Evolutionary conservation across 2,797 vertebrate species (phyloP).

Genomic region (Aldrovandia affinis): DNA sequence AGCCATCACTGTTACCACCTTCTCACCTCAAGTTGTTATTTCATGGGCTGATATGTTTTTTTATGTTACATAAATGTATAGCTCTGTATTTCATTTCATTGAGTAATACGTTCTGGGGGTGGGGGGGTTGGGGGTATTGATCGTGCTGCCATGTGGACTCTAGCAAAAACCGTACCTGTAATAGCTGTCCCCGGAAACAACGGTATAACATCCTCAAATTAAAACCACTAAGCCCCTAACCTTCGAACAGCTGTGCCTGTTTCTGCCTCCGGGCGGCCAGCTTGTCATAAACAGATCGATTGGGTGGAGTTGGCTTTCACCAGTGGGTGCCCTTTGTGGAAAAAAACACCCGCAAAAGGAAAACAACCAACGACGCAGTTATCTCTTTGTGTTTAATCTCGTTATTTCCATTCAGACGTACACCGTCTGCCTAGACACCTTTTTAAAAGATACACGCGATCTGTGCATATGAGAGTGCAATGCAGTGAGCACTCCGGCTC

Average conservation of each 20-base stretch:
- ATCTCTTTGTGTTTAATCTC: not conserved
- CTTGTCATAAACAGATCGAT: not conserved
- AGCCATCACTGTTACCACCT: not conserved
- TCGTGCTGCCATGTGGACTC: slow-evolving; percentile 43
- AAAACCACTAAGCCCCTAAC: slow-evolving; percentile 47
- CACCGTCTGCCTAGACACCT: not conserved
- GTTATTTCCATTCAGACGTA: not conserved
- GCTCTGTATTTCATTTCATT: not conserved
- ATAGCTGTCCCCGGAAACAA: slow-evolving; percentile 53
- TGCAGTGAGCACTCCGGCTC: not conserved
- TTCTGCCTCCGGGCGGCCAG: slow-evolving; percentile 37
- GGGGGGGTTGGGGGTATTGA: not conserved
- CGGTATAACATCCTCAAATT: slow-evolving; percentile 58
- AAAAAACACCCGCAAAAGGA: not conserved
- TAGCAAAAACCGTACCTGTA: slow-evolving; percentile 66
- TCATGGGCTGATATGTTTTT: not conserved
- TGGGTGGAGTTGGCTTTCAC: not conserved
- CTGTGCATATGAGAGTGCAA: not conserved
- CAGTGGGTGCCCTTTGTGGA: not conserved
- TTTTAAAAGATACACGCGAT: not conserved
- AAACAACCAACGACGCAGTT: not conserved
- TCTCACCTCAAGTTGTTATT: slow-evolving; percentile 10
- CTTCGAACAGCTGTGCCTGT: slow-evolving; percentile 45
- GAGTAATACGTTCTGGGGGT: not conserved
- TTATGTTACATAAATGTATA: not conserved